Conservation (phyloP, 2,113 vertebrate species). For the Ia io region DNA sequence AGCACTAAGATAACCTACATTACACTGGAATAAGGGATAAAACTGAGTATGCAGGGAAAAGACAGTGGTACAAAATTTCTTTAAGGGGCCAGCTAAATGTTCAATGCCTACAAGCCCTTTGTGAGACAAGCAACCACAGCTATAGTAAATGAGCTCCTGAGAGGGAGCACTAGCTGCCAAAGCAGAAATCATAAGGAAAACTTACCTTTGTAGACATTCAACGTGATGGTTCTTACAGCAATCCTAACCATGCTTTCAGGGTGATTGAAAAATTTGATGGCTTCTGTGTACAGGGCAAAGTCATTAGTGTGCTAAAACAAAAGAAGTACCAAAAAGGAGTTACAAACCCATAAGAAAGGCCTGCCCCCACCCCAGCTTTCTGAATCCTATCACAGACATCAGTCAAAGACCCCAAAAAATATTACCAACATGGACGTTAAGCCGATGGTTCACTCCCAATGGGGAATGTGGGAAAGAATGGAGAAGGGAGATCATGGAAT, state of each 20-base stretch:
- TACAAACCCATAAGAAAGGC: not conserved
- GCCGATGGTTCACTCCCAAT: not conserved
- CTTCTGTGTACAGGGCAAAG: conserved; percentile 99
- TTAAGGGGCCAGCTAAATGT: not conserved
- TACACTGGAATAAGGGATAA: not conserved
- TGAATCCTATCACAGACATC: not conserved
- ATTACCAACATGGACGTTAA: not conserved
- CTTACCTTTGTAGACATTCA: conserved; percentile 99
- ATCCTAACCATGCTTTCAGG: conserved; percentile 99
- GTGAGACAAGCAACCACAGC: not conserved
- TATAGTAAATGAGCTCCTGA: not conserved
- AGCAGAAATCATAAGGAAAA: not conserved
- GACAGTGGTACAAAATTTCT: not conserved
- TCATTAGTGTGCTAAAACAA: conserved; percentile 97
- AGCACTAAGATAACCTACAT: not conserved
- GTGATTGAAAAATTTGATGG: conserved; percentile 99
- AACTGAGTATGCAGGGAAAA: not conserved
- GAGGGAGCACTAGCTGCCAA: not conserved
- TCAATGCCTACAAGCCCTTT: too few species aligned
- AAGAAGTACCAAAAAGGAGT: conserved; percentile 77
- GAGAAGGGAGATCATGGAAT: not conserved
- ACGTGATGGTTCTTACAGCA: conserved; percentile 97
- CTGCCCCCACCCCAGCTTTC: not conserved
- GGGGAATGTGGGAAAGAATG: not conserved
- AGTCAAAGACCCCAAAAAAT: not conserved